phyloP scores from a whole-genome alignment of 2,888 invertebrate species.

The Phortica okadai region DNA sequence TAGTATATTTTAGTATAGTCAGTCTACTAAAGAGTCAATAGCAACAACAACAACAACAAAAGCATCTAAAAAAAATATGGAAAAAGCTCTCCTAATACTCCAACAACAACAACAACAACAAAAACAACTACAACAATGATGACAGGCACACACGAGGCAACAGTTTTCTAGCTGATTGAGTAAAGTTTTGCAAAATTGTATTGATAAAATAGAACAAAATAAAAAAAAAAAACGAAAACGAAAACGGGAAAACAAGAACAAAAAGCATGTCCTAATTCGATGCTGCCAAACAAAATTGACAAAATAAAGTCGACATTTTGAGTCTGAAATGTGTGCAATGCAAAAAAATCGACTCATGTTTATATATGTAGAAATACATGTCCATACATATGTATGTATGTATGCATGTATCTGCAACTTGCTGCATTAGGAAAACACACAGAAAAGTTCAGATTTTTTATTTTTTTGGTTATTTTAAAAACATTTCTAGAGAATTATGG shows the following conservation, averaged over 20 bases:
- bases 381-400: too few relatives aligned
- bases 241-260: not conserved
- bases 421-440: too few relatives aligned
- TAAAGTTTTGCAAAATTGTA: constrained; percentile 60
- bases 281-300: not conserved
- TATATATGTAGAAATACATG: too few relatives aligned
- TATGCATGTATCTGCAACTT: too few relatives aligned
- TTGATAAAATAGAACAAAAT: constrained; percentile 47
- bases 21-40: constrained; percentile 6
- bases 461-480: too few relatives aligned
- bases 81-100: too few relatives aligned
- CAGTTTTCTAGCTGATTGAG: constrained; percentile 61
- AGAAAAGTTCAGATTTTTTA: too few relatives aligned
- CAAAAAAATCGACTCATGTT: too few relatives aligned
- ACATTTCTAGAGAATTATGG: too few relatives aligned
- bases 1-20: not conserved
- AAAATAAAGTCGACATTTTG: not conserved
- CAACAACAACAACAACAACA: constrained; percentile 40
- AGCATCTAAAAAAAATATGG: constrained; percentile 12
- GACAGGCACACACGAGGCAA: constrained; percentile 40
- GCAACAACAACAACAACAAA: constrained; percentile 14
- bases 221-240: not conserved
- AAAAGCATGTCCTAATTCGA: not conserved
- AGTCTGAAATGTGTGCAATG: not conserved
- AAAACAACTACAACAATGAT: constrained; percentile 40